Evolutionary conservation across 2,797 vertebrate species (phyloP).

Genomic region (Garrulus glandarius): DNA sequence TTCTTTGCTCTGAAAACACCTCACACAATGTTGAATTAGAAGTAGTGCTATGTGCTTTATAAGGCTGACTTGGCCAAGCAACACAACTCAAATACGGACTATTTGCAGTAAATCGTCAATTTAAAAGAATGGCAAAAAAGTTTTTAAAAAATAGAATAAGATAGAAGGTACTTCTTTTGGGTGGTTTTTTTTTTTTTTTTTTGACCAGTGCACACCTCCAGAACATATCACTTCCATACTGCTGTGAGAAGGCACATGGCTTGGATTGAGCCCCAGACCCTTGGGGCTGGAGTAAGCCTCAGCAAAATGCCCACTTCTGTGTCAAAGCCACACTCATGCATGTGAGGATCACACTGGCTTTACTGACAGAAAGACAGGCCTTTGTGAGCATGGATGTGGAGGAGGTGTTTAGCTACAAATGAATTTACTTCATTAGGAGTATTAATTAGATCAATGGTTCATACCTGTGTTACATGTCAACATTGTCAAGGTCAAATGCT

Average conservation of each 20-base stretch:
- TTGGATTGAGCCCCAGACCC: neutral
- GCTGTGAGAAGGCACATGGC: neutral
- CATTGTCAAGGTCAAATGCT: neutral
- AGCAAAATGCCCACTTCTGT: neutral
- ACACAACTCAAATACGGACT: neutral
- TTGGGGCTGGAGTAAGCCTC: neutral
- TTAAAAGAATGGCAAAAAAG: neutral
- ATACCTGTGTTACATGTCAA: neutral
- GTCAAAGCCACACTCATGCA: accelerated
- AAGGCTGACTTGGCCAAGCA: neutral
- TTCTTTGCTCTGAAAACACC: neutral
- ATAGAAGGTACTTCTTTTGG: neutral
- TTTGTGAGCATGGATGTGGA: neutral
- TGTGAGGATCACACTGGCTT: neutral
- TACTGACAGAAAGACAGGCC: neutral
- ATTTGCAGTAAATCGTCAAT: neutral
- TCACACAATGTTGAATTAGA: neutral
- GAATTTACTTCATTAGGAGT: neutral
- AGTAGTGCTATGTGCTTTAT: neutral
- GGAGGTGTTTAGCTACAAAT: neutral
- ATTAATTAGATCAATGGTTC: neutral
- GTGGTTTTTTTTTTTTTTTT: neutral
- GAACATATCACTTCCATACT: neutral
- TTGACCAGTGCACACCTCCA: neutral
- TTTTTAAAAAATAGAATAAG: neutral